These are phyloP conservation scores for Onychostoma macrolepis DNA, from an alignment of 2,113 vertebrate species.

Conservation along the genomic window DNA sequence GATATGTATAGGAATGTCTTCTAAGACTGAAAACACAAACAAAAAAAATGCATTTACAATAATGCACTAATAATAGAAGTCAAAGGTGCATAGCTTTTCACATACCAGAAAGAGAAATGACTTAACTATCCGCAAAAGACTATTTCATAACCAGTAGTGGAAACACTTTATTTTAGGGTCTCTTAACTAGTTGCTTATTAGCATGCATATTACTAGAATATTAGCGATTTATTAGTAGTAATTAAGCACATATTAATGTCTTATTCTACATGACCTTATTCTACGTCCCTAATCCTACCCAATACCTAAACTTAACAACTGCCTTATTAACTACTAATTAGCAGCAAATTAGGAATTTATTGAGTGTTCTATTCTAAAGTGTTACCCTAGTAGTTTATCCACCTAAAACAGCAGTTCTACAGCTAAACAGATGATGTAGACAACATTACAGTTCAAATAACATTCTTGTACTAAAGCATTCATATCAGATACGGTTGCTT, in stretches of 20 bases:
- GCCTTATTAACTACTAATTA: too few species aligned
- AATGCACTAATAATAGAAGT: background rate
- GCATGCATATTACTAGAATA: too few species aligned
- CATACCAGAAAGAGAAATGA: background rate
- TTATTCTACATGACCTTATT: too few species aligned
- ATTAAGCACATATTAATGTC: too few species aligned
- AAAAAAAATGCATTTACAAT: background rate
- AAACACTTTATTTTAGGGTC: too few species aligned
- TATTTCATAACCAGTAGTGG: too few species aligned
- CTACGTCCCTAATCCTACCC: too few species aligned
- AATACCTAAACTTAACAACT: too few species aligned
- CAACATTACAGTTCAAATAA: background rate
- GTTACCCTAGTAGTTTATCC: background rate
- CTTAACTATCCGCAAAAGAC: background rate
- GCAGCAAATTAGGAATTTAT: too few species aligned
- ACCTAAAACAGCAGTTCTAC: background rate
- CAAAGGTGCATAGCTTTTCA: background rate
- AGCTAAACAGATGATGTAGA: background rate
- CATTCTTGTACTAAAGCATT: background rate
- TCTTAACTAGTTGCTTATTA: too few species aligned
- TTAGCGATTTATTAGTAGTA: too few species aligned
- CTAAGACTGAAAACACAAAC: background rate
- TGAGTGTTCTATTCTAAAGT: too few species aligned
- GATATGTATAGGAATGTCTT: background rate
- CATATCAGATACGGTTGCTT: background rate